These are phyloP conservation scores for Montipora capricornis DNA, from an alignment of 64 coral and sea anemone genomes.

Conservation along the genomic window DNA sequence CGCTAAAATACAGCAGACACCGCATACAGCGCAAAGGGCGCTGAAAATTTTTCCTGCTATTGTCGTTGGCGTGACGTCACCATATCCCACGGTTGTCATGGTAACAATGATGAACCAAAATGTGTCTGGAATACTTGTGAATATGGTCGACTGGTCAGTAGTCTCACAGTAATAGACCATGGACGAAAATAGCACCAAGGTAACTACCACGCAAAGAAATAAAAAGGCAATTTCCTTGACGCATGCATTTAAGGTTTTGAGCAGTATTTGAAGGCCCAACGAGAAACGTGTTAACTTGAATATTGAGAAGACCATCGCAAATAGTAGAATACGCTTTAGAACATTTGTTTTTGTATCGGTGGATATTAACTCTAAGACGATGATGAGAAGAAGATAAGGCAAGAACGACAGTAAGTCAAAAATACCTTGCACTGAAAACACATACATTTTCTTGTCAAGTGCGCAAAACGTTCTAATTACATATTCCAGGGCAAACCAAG, in stretches of 20 bases:
- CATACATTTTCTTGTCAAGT: constrained; percentile 46
- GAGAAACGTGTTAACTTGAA: constrained; percentile 93
- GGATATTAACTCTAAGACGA: constrained; percentile 31
- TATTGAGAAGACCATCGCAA: constrained; percentile 71
- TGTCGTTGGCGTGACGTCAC: constrained; percentile 78
- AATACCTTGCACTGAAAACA: constrained; percentile 73
- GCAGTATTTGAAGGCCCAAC: constrained; percentile 78
- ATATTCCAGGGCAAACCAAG: constrained; percentile 85
- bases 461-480: constrained; percentile 68
- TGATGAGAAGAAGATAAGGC: constrained; percentile 63
- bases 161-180: constrained; percentile 84
- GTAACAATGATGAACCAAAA: constrained; percentile 97
- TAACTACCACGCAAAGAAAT: constrained; percentile 73
- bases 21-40: constrained; percentile 82
- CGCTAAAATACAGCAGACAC: constrained; percentile 79
- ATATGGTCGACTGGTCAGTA: constrained; percentile 9
- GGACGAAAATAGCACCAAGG: constrained; percentile 85
- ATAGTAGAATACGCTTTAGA: constrained; percentile 55
- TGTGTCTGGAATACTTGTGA: constrained; percentile 88
- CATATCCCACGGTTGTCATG: constrained; percentile 98
- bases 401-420: constrained; percentile 83
- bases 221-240: constrained; percentile 70
- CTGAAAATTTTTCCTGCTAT: constrained; percentile 81
- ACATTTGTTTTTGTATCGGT: not conserved
- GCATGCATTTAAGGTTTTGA: constrained; percentile 72